phyloP scores from a whole-genome alignment of 1,140 invertebrate species.

The Lordiphosa stackelbergi region DNA sequence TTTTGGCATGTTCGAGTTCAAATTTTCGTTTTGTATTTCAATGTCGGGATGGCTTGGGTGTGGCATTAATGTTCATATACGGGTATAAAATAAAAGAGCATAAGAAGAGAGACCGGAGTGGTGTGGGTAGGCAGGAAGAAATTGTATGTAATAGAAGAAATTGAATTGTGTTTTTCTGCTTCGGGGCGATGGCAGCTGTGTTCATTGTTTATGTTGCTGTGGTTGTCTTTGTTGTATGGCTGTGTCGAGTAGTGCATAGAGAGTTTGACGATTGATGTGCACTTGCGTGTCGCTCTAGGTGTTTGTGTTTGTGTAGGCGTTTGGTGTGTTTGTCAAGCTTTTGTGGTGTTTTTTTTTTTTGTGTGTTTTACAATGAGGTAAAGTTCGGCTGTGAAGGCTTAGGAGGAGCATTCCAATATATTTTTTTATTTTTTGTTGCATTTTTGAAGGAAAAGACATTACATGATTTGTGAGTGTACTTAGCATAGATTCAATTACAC shows the following conservation, averaged over 20 bases:
- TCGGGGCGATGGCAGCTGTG: conserved; percentile 56
- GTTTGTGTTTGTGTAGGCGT: conserved; percentile 26
- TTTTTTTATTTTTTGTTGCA: conserved; percentile 19
- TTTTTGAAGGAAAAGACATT: conserved; percentile 14
- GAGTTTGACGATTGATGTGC: conserved; percentile 55
- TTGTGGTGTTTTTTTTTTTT: conserved; percentile 18
- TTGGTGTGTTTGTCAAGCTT: conserved; percentile 53
- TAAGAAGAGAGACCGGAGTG: conserved; percentile 31
- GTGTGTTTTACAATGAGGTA: conserved; percentile 73
- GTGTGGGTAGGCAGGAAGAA: conserved; percentile 45
- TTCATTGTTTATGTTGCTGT: conserved; percentile 37
- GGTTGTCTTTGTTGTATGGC: conserved; percentile 15
- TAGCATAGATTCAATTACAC: conserved; percentile 56
- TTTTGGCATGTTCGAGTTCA: conserved; percentile 18
- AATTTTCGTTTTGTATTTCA: conserved; percentile 28
- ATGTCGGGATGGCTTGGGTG: conserved; percentile 24
- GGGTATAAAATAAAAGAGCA: conserved; percentile 35
- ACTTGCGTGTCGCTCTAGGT: conserved; percentile 61
- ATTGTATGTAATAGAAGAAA: conserved; percentile 71
- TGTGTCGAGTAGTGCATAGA: conserved; percentile 36
- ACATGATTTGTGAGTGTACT: conserved; percentile 54
- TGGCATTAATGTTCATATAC: conserved; percentile 49
- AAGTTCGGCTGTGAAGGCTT: conserved; percentile 70
- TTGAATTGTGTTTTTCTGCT: conserved; percentile 62
- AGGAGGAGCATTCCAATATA: conserved; percentile 58